These are phyloP conservation scores for Solenopsis fugax DNA, from an alignment of 1,140 invertebrate genomes.

Conservation along the genomic window DNA sequence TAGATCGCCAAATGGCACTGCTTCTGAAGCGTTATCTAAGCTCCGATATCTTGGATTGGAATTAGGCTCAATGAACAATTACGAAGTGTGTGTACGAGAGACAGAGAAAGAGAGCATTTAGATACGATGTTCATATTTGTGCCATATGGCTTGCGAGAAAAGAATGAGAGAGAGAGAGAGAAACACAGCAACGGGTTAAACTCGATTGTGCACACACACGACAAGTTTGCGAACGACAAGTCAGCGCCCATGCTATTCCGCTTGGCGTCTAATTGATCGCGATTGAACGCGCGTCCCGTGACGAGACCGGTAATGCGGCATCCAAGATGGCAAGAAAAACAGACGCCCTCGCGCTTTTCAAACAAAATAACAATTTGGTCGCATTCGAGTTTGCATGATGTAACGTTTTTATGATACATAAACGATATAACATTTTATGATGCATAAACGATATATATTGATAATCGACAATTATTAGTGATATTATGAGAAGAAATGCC, in stretches of 20 bases:
- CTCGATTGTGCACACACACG: constrained; percentile 38
- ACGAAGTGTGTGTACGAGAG: constrained; percentile 43
- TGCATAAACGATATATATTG: not conserved
- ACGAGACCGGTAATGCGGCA: constrained; percentile 66
- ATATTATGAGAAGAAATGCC: not conserved
- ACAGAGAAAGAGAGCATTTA: not conserved
- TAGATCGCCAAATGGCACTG: constrained; percentile 11
- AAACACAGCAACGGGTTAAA: constrained; percentile 28
- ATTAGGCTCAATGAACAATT: constrained; percentile 83
- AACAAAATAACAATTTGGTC: not conserved
- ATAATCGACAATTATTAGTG: not conserved
- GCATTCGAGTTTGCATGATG: not conserved
- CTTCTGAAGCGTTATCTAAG: constrained; percentile 2
- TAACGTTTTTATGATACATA: too few species aligned
- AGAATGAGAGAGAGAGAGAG: not conserved
- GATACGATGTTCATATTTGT: constrained; percentile 35
- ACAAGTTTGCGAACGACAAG: constrained; percentile 71
- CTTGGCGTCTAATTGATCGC: constrained; percentile 75
- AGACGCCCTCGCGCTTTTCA: constrained; percentile 1
- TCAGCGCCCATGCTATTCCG: constrained; percentile 75
- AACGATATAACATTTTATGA: not conserved
- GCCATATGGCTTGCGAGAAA: constrained; percentile 27
- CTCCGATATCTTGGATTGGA: constrained; percentile 57
- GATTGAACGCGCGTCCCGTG: constrained; percentile 74
- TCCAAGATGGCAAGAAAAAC: constrained; percentile 39